These are phyloP conservation scores for Phortica okadai DNA, from an alignment of 2,888 invertebrate species.

Conservation along the genomic window DNA sequence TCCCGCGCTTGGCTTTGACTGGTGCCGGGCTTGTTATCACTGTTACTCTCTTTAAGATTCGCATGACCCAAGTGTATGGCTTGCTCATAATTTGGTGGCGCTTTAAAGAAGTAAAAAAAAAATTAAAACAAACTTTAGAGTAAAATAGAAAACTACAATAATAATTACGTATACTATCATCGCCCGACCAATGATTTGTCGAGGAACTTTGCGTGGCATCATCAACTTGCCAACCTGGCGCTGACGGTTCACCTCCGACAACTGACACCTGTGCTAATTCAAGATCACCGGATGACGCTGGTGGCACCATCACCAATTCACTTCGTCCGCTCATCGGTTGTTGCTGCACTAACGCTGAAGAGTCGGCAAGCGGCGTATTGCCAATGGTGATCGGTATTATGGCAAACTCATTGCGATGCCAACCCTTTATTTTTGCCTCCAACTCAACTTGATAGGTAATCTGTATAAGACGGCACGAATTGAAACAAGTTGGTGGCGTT, in stretches of 20 bases:
- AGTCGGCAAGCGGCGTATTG: constrained; percentile 66
- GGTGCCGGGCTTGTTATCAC: constrained; percentile 36
- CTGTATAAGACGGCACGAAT: constrained; percentile 68
- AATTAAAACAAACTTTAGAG: background rate
- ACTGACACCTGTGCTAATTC: constrained; percentile 41
- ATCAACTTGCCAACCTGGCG: background rate
- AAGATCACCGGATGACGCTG: constrained; percentile 17
- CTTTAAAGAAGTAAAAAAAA: constrained; percentile 49
- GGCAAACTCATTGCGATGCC: constrained; percentile 60
- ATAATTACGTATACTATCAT: constrained; percentile 55
- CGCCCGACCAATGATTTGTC: constrained; percentile 57
- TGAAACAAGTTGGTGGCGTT: constrained; percentile 71
- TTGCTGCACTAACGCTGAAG: constrained; percentile 41
- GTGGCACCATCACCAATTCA: constrained; percentile 8
- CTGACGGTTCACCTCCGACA: constrained; percentile 18
- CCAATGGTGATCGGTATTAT: constrained; percentile 73
- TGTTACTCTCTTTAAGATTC: constrained; percentile 42
- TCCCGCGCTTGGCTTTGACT: background rate
- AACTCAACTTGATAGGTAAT: constrained; percentile 71
- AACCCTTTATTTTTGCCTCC: constrained; percentile 62
- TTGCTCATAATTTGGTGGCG: constrained; percentile 71
- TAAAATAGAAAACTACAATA: background rate
- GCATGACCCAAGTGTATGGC: constrained; percentile 64
- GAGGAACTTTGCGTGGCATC: background rate
- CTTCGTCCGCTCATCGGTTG: constrained; percentile 41